Evolutionary conservation across 2,797 vertebrate genomes (phyloP).

Genomic region (Anguilla obscura): DNA sequence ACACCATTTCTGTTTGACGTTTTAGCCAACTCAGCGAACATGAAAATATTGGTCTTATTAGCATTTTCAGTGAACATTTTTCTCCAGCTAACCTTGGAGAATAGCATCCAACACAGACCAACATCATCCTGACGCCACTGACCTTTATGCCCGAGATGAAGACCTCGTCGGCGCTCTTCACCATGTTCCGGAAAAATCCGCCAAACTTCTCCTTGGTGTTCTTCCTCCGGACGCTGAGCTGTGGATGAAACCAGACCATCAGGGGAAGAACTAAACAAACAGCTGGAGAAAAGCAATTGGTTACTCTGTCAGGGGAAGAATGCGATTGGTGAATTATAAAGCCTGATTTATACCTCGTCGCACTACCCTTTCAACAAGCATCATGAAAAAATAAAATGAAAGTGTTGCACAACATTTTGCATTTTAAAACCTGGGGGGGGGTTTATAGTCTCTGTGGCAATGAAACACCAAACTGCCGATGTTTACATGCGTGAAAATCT

Average conservation of each 20-base stretch:
- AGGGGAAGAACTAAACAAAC: neutral
- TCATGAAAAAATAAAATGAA: too few relatives aligned
- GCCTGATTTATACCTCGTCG: too few relatives aligned
- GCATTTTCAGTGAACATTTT: neutral
- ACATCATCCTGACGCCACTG: constrained; percentile 25
- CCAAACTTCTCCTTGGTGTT: constrained; percentile 98
- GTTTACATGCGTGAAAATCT: too few relatives aligned
- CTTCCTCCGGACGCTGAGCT: constrained; percentile 94
- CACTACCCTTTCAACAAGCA: too few relatives aligned
- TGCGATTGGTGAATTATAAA: neutral
- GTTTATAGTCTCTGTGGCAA: too few relatives aligned
- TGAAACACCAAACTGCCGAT: too few relatives aligned
- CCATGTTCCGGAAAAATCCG: constrained; percentile 94
- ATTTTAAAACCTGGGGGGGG: too few relatives aligned
- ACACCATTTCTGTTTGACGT: neutral
- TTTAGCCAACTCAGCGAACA: neutral
- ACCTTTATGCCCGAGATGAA: constrained; percentile 96
- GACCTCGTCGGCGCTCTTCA: constrained; percentile 94
- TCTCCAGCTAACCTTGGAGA: neutral
- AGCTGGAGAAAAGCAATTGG: neutral
- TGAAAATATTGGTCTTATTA: neutral
- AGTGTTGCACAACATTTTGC: too few relatives aligned
- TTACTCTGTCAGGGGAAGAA: neutral
- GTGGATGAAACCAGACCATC: constrained; percentile 28
- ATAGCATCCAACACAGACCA: neutral